Evolutionary conservation across 2,113 vertebrate species (phyloP).

Genomic region (Heloderma charlesbogerti): DNA sequence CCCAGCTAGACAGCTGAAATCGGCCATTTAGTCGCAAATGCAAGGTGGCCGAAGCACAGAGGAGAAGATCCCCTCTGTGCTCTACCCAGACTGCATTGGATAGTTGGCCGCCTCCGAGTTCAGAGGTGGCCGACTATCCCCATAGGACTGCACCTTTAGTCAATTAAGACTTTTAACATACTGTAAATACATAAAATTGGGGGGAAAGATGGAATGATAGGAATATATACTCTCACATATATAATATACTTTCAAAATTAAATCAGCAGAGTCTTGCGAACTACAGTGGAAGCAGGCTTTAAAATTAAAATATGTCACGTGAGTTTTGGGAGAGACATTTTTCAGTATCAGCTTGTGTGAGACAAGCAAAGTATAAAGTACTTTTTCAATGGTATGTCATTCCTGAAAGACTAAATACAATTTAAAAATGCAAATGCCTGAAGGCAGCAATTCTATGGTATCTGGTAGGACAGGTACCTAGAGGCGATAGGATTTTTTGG

Average conservation of each 20-base stretch:
- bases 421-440: neutral
- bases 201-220: no score
- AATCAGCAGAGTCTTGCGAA: neutral
- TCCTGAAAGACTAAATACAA: neutral
- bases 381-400: neutral
- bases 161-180: neutral
- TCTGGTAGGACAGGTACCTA: no score
- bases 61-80: no score
- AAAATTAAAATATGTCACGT: neutral
- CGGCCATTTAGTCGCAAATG: no score
- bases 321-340: neutral
- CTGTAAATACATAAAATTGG: neutral
- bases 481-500: neutral
- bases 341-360: neutral
- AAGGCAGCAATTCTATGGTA: neutral
- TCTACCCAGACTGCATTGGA: no score
- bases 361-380: neutral
- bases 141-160: no score
- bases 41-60: no score
- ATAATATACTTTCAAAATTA: neutral
- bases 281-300: neutral
- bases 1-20: no score
- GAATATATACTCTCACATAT: neutral
- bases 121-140: no score
- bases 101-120: no score